A percentile compares a stretch with the other conserved stretches of the same genome.
Evolutionary conservation across 2,888 invertebrate species (phyloP).

Genomic region (Ormyrus pomaceus): DNA sequence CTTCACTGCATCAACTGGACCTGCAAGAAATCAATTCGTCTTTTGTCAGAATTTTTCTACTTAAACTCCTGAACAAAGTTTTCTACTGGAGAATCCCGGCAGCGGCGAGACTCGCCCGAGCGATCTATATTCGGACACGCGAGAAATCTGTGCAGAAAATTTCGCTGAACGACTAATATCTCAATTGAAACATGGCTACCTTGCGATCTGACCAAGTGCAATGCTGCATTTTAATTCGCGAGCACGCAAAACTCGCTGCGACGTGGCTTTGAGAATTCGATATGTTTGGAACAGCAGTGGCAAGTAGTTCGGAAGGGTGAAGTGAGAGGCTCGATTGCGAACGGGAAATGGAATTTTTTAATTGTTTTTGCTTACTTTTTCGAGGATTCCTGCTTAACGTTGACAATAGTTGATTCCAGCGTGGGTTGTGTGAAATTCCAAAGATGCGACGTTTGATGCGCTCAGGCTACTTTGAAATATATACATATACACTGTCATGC

Average conservation of each 20-base stretch:
- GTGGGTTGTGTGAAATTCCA: slow-evolving; percentile 14
- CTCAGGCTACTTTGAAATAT: not conserved
- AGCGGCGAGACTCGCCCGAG: no score
- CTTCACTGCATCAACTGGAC: slow-evolving; percentile 29
- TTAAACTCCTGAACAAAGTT: no score
- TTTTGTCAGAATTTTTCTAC: no score
- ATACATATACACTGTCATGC: no score
- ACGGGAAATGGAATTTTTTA: not conserved
- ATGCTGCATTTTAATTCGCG: slow-evolving; percentile 32
- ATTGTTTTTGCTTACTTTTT: slow-evolving; percentile 49
- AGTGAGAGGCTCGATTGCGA: not conserved
- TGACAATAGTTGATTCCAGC: slow-evolving; percentile 45
- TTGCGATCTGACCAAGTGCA: slow-evolving; percentile 21
- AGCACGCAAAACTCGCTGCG: not conserved
- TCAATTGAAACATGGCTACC: slow-evolving; percentile 54
- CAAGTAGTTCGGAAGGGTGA: not conserved
- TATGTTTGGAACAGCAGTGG: no score
- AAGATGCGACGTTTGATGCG: slow-evolving; percentile 13
- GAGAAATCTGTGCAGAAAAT: slow-evolving; percentile 31
- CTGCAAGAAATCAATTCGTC: not conserved
- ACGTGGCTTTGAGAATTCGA: not conserved
- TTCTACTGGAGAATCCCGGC: no score
- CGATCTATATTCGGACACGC: slow-evolving; percentile 3
- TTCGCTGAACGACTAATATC: slow-evolving; percentile 26
- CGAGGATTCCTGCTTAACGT: slow-evolving; percentile 37